These are phyloP conservation scores for Axinella damicornis DNA, from an alignment of 37 sponge, comb jelly and placozoan genomes.

Conservation along the genomic window DNA sequence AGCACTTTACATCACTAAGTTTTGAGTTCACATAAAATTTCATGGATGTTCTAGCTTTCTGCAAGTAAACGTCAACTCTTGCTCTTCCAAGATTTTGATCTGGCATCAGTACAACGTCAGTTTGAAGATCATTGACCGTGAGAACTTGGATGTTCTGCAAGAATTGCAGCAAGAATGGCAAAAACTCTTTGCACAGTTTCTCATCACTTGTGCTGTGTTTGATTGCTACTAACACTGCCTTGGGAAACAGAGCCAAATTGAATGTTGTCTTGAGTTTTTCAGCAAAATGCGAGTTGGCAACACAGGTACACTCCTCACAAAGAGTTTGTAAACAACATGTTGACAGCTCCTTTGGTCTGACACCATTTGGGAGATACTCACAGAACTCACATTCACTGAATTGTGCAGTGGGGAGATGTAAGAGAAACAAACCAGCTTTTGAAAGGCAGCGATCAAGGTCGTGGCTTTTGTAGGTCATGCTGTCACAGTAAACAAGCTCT, in stretches of 20 bases:
- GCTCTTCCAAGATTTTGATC: not conserved
- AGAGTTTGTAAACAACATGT: not conserved
- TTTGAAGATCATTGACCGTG: not conserved
- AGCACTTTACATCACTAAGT: not conserved
- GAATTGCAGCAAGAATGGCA: not conserved
- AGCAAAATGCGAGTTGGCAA: no score
- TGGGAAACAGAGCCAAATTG: no score
- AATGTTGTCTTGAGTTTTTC: no score
- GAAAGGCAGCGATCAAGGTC: not conserved
- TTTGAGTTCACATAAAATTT: not conserved
- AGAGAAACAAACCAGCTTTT: not conserved
- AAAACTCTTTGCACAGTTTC: not conserved
- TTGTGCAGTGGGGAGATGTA: no score
- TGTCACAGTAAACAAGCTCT: not conserved
- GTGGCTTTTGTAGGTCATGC: not conserved
- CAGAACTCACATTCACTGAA: not conserved
- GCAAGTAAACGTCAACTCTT: not conserved
- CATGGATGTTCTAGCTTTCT: not conserved
- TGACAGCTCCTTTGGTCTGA: slow-evolving; percentile 5
- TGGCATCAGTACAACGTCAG: slow-evolving; percentile 4
- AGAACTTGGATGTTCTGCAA: not conserved
- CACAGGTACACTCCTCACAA: not conserved
- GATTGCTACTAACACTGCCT: no score
- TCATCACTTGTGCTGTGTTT: not conserved
- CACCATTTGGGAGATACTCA: not conserved